Conservation (phyloP, 2,797 vertebrate genomes). For the Anguilla obscura region DNA sequence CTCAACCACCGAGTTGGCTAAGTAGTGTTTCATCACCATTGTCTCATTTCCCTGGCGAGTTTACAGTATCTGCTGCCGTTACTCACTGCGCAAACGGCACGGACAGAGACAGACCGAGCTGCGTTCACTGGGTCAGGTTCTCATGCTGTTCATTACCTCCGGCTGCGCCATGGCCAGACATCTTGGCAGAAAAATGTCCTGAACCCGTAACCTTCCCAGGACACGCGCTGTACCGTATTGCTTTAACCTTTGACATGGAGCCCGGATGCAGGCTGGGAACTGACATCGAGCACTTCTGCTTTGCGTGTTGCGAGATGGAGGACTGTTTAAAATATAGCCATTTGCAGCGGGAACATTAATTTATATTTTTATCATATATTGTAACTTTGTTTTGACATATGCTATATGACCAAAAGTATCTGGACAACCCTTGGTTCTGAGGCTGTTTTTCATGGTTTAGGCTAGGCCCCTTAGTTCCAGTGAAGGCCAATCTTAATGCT, state of each 20-base stretch:
- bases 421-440: too few relatives aligned
- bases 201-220: constrained; percentile 6
- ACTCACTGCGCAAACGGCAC: too few relatives aligned
- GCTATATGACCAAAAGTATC: not conserved
- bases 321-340: not conserved
- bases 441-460: too few relatives aligned
- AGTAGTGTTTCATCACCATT: not conserved
- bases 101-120: not conserved
- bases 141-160: constrained; percentile 39
- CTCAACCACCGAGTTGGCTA: not conserved
- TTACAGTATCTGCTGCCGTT: not conserved
- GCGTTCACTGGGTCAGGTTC: constrained; percentile 33
- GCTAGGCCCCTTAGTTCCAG: too few relatives aligned
- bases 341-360: not conserved
- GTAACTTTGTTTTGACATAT: not conserved
- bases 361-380: not conserved
- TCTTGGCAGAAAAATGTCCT: constrained; percentile 23
- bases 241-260: not conserved
- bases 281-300: not conserved
- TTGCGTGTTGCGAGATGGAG: not conserved
- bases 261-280: not conserved
- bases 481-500: too few relatives aligned
- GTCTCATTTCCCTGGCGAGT: not conserved
- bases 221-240: not conserved
- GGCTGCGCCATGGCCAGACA: constrained; percentile 24